Conservation (phyloP, 1,140 invertebrate species). For the Carcinoscorpius rotundicauda region DNA sequence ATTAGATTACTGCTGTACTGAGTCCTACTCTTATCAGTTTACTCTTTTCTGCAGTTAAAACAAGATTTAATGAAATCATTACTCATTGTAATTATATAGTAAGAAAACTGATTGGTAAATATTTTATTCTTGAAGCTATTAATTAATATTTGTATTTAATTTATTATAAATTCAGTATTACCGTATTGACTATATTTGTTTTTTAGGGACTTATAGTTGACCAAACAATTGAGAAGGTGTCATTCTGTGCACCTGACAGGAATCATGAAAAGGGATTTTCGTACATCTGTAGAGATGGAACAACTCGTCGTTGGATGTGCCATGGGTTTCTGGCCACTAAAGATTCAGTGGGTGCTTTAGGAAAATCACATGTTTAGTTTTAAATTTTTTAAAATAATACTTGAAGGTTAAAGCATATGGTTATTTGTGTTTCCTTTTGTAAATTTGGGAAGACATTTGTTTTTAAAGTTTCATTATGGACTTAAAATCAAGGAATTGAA, state of each 20-base stretch:
- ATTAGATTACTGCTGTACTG: background rate
- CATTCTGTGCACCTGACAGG: constrained; percentile 97
- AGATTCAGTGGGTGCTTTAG: constrained; percentile 47
- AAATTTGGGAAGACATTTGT: too few relatives aligned
- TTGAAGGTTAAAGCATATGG: too few relatives aligned
- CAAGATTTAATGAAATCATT: too few relatives aligned
- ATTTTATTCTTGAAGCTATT: background rate
- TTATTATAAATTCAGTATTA: background rate
- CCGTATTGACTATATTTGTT: constrained; percentile 5
- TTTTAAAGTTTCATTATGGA: too few relatives aligned
- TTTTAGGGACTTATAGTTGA: constrained; percentile 87
- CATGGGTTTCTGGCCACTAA: constrained; percentile 93
- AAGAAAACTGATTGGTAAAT: too few relatives aligned
- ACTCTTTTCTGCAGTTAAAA: too few relatives aligned
- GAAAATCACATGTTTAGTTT: too few relatives aligned
- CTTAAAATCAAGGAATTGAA: too few relatives aligned
- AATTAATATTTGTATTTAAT: background rate
- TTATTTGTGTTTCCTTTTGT: too few relatives aligned
- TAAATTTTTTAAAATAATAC: too few relatives aligned
- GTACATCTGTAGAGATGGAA: constrained; percentile 75
- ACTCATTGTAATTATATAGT: too few relatives aligned
- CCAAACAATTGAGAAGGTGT: constrained; percentile 99
- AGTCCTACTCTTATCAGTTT: too few relatives aligned
- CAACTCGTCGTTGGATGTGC: constrained; percentile 92
- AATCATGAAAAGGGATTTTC: constrained; percentile 97